Base-by-base conservation (phyloP, 2,888 invertebrate genomes). In the Vanessa cardui region DNA sequence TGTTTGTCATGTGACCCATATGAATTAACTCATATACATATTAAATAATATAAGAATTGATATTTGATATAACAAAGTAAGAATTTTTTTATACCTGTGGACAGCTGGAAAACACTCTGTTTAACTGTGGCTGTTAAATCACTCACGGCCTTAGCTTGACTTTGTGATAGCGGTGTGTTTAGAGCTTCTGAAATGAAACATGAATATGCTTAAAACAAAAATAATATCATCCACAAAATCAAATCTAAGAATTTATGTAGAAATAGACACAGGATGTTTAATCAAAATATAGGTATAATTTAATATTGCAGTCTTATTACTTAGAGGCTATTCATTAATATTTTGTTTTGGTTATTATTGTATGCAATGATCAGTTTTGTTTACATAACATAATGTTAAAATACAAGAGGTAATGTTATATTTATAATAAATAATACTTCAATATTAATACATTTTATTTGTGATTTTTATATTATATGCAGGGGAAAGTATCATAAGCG, bases 41-140 rank as follows among this genome's bases (percentile, higher is more conserved):
- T n/a, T n/a, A n/a, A n/a, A 39, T 39, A 39, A 39, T 39, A 26
- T 26, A 26, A 5, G 26, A 26, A 26, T 47, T n/a, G 18, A 47
- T 47, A 4, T n/a, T 6, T 47, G n/a, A 6, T n/a, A n/a, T 2
- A n/a, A 47, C 2, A 7, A n/a, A n/a, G n/a, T 47, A 49, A 49
- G 8, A 3, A 21, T 20, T 47, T 47, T 94, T 52, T 26, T 69
- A 16, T 83, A 88, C 98, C 98, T 69, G 96, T 95, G 0, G 98
- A 96, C 77, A 98, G 93, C 82, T 96, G 94, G 73, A 96, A 95
- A 0, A 97, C 95, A 31, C 96, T 96, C 80, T 98, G 97, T 80
- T 97, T 96, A 47, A 97, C 95, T 83, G 96, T 95, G 56, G 94
- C 92, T 83, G 98, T 94, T 16, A 96, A 94, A 73, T 97, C 96